Conservation (phyloP, 2,113 vertebrate genomes). For the Megaptera novaeangliae region DNA sequence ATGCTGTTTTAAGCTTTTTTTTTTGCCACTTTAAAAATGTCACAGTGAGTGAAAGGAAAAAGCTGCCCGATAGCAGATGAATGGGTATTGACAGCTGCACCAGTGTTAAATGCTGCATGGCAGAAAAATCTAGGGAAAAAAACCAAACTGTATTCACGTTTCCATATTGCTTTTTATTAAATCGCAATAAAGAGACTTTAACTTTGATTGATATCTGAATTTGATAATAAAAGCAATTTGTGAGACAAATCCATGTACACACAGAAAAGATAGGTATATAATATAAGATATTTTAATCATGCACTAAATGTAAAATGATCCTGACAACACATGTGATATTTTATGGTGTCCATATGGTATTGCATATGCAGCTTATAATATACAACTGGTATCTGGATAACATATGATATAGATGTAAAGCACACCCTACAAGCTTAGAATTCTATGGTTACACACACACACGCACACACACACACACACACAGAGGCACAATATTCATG, state of each 20-base stretch:
- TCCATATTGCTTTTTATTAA: conserved; percentile 72
- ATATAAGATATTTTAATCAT: conserved; percentile 65
- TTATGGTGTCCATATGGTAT: conserved; percentile 74
- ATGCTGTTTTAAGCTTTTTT: conserved; percentile 74
- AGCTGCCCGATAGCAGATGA: conserved; percentile 76
- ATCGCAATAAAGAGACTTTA: conserved; percentile 53
- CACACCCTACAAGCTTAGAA: conserved; percentile 52
- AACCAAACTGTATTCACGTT: conserved; percentile 71
- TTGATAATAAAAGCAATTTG: conserved; percentile 63
- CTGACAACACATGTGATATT: conserved; percentile 74
- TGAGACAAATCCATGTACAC: conserved; percentile 7
- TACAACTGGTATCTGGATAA: conserved; percentile 75
- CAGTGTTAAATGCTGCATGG: conserved; percentile 68
- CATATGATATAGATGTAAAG: conserved; percentile 72
- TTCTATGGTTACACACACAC: conserved; percentile 27
- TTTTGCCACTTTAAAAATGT: conserved; percentile 82
- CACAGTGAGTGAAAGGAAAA: conserved; percentile 78
- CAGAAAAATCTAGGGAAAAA: conserved; percentile 73
- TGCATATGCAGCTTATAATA: conserved; percentile 77
- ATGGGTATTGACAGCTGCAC: conserved; percentile 77
- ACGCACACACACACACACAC: neutral
- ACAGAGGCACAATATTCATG: conserved; percentile 1
- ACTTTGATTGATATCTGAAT: conserved; percentile 59
- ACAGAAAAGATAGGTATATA: conserved; percentile 52
- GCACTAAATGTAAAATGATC: conserved; percentile 70